Evolutionary conservation across 1,140 invertebrate species (phyloP).

Genomic region (Whitmania pigra): DNA sequence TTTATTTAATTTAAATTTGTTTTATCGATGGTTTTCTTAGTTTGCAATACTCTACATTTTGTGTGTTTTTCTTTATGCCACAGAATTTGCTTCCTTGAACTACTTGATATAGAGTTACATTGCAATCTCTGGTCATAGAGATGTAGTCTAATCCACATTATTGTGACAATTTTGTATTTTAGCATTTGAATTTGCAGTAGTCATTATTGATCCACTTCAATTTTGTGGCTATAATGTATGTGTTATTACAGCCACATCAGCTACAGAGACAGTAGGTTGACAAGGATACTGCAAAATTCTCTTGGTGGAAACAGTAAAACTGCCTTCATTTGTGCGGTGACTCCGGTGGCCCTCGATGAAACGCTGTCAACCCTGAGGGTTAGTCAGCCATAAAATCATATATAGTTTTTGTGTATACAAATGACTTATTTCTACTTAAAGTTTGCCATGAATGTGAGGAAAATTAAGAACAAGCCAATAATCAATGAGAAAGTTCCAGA

Average conservation of each 20-base stretch:
- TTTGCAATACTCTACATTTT: background rate
- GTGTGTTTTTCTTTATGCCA: background rate
- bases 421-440: background rate
- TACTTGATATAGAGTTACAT: background rate
- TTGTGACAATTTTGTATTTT: background rate
- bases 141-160: background rate
- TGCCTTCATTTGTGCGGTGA: constrained; percentile 50
- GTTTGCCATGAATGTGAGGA: constrained; percentile 10
- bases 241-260: constrained; percentile 36
- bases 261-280: constrained; percentile 51
- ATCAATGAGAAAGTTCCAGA: constrained; percentile 6
- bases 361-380: constrained; percentile 50
- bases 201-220: background rate
- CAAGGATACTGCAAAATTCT: constrained; percentile 51
- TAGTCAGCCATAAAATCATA: background rate
- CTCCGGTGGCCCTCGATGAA: constrained; percentile 52
- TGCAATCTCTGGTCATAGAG: background rate
- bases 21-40: background rate
- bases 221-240: background rate
- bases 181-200: background rate
- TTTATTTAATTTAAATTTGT: background rate
- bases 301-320: constrained; percentile 55
- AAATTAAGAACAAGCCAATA: background rate
- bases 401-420: background rate
- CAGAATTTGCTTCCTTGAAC: background rate